Percentiles rank a stretch among this genome's conserved stretches.
Conservation (phyloP, 2,113 vertebrate genomes). For the Grallaria varia region DNA sequence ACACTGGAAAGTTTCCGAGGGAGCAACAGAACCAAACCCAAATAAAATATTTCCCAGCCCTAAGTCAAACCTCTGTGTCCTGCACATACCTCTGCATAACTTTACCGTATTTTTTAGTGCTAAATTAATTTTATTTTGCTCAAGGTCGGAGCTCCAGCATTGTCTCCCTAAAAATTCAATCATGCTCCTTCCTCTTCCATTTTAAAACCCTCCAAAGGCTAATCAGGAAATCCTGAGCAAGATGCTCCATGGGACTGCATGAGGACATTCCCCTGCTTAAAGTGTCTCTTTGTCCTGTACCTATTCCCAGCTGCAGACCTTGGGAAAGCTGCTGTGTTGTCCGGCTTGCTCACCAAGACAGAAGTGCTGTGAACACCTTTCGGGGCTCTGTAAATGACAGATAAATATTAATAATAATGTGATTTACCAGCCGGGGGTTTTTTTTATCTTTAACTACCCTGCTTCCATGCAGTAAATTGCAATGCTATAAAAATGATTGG, state of each 20-base stretch:
- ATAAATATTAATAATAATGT: slow-evolving; percentile 36
- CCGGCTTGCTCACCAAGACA: background rate
- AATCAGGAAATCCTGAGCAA: background rate
- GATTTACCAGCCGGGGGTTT: background rate
- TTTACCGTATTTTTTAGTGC: background rate
- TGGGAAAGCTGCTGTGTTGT: background rate
- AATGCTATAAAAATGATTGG: background rate
- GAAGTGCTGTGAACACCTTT: slow-evolving; percentile 34
- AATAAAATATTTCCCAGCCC: background rate
- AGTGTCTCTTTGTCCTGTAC: background rate
- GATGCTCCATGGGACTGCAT: background rate
- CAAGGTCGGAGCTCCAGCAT: background rate
- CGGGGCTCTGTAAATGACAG: slow-evolving; percentile 30
- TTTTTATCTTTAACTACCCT: background rate
- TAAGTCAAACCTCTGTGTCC: background rate
- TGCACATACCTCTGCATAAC: background rate
- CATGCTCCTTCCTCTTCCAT: background rate
- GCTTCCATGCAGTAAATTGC: slow-evolving; percentile 9
- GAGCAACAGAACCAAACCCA: background rate
- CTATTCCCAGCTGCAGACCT: background rate
- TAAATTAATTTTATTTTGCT: background rate
- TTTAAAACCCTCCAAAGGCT: background rate
- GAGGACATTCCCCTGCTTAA: background rate
- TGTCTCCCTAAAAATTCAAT: background rate
- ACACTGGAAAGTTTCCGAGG: background rate